Evolutionary conservation across 2,888 invertebrate species (phyloP).

Genomic region (Andrena dorsata): DNA sequence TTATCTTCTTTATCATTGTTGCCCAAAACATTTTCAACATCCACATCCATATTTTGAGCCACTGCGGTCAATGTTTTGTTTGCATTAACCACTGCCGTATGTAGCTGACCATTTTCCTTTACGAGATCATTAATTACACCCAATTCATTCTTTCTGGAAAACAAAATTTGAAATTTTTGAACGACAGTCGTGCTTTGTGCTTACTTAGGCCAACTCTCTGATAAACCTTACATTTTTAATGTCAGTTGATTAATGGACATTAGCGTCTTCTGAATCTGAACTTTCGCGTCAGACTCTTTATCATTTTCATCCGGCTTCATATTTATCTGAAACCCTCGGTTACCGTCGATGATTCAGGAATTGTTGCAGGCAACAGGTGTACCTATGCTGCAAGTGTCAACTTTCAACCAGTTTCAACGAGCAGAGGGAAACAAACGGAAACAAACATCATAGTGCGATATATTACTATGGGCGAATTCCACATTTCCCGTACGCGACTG

Average conservation of each 20-base stretch:
- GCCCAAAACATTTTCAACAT: constrained; percentile 35
- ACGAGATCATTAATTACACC: constrained; percentile 67
- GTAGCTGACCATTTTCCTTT: constrained; percentile 66
- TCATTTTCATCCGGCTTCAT: background rate
- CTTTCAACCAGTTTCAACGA: no score
- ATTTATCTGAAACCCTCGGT: background rate
- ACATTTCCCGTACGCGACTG: no score
- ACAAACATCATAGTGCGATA: background rate
- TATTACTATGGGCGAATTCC: background rate
- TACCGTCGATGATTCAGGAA: background rate
- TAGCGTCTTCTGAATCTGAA: constrained; percentile 56
- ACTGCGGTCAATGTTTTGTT: constrained; percentile 57
- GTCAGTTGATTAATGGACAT: constrained; percentile 49
- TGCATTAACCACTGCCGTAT: constrained; percentile 54
- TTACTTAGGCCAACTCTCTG: background rate
- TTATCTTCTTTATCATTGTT: constrained; percentile 2
- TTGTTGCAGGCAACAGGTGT: constrained; percentile 15
- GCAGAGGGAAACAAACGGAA: background rate
- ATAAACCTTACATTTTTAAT: constrained; percentile 62
- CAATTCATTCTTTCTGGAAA: constrained; percentile 73
- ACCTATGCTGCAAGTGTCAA: no score
- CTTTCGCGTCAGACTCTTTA: background rate
- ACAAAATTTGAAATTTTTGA: background rate
- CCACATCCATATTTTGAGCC: constrained; percentile 51
- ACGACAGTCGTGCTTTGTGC: background rate